Evolutionary conservation across 2,888 invertebrate species (phyloP).

Genomic region (Meiosimyza decipiens): DNA sequence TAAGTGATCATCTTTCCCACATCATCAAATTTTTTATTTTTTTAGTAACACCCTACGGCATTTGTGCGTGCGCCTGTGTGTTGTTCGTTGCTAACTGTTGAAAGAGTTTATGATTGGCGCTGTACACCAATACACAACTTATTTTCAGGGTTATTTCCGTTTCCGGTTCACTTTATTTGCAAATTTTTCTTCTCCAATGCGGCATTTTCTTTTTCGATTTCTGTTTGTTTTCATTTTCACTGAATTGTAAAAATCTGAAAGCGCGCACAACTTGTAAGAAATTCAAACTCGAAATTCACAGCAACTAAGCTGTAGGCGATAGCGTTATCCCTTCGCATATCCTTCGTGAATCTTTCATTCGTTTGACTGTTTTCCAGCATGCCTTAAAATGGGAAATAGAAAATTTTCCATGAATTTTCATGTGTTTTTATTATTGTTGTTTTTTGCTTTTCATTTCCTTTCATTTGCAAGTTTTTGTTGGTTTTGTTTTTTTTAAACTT

Average conservation of each 20-base stretch:
- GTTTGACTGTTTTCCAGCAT: neutral
- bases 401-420: conserved; percentile 11
- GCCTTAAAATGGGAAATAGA: neutral
- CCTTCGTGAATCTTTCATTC: neutral
- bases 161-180: conserved; percentile 14
- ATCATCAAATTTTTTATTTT: too few relatives aligned
- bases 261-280: neutral
- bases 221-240: neutral
- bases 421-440: conserved; percentile 8
- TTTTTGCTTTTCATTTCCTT: neutral
- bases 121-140: conserved; percentile 16
- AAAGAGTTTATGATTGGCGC: conserved; percentile 20
- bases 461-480: neutral
- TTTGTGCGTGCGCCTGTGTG: neutral
- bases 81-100: too few relatives aligned
- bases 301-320: neutral
- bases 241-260: too few relatives aligned
- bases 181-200: neutral
- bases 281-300: neutral
- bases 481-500: neutral
- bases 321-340: neutral
- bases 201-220: neutral
- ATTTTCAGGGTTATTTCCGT: conserved; percentile 36
- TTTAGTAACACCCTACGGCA: too few relatives aligned
- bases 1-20: too few relatives aligned